phyloP scores from a whole-genome alignment of 2,113 vertebrate genomes.

The Artemisiospiza belli region DNA sequence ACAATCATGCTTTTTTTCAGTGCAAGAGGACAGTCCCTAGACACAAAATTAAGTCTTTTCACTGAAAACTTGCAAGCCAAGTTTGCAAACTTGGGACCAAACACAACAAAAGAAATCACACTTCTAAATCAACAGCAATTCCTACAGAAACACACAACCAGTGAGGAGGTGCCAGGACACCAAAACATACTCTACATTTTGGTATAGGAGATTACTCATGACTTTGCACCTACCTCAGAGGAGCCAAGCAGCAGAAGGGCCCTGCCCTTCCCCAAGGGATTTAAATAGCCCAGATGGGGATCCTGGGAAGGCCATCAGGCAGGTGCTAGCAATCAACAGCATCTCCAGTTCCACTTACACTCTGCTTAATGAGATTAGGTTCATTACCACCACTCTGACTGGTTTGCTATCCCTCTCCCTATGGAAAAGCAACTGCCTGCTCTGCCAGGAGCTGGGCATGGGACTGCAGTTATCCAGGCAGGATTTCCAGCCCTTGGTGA shows the following conservation, averaged over 20 bases:
- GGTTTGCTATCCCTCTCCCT: not conserved
- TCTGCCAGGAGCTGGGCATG: not conserved
- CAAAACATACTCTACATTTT: not conserved
- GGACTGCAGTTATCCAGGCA: not conserved
- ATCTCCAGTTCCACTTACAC: not conserved
- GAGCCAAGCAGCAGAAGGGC: fast-evolving
- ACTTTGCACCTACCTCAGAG: not conserved
- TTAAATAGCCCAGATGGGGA: not conserved
- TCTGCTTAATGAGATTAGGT: not conserved
- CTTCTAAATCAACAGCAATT: not conserved
- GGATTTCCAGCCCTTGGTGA: not conserved
- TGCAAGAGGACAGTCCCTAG: not conserved
- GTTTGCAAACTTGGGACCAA: not conserved
- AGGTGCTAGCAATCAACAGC: not conserved
- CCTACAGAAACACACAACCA: not conserved
- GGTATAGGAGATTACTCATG: fast-evolving
- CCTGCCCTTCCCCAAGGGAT: not conserved
- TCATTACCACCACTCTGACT: not conserved
- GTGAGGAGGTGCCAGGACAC: not conserved
- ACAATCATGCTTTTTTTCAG: not conserved
- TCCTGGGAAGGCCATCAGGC: not conserved
- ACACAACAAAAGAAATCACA: not conserved
- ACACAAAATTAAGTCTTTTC: not conserved
- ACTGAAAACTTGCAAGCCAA: not conserved
- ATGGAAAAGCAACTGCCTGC: not conserved